These are phyloP conservation scores for Struthidea cinerea DNA, from an alignment of 2,113 vertebrate species.

Conservation along the genomic window DNA sequence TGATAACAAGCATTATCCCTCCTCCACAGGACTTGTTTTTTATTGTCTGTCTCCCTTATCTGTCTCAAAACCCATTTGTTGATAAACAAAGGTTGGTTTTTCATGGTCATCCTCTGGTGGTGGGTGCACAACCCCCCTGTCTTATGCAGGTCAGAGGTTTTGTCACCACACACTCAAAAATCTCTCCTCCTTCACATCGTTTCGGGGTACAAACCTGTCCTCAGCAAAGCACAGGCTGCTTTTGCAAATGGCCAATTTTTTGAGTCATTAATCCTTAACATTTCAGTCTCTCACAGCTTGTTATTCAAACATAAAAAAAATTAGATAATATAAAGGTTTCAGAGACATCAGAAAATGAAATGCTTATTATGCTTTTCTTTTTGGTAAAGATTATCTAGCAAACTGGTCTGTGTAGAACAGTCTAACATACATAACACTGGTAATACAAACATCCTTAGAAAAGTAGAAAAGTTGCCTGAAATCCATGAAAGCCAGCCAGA, in stretches of 20 bases:
- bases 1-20: not conserved
- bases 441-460: not conserved
- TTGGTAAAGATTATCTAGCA: not conserved
- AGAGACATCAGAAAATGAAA: not conserved
- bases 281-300: not conserved
- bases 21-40: not conserved
- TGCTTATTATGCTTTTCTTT: not conserved
- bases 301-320: not conserved
- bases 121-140: not conserved
- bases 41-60: not conserved
- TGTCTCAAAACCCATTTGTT: not conserved
- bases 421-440: no score
- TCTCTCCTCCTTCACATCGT: not conserved
- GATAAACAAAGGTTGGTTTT: not conserved
- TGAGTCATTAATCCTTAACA: not conserved
- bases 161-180: not conserved
- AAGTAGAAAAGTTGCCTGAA: not conserved
- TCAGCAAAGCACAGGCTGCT: not conserved
- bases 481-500: not conserved
- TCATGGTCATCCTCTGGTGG: not conserved
- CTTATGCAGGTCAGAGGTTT: not conserved
- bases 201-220: not conserved
- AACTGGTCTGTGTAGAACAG: not conserved
- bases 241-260: not conserved
- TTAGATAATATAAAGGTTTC: not conserved